Base-by-base conservation (phyloP, 2,888 invertebrate species). In the Conomelus anceps region DNA sequence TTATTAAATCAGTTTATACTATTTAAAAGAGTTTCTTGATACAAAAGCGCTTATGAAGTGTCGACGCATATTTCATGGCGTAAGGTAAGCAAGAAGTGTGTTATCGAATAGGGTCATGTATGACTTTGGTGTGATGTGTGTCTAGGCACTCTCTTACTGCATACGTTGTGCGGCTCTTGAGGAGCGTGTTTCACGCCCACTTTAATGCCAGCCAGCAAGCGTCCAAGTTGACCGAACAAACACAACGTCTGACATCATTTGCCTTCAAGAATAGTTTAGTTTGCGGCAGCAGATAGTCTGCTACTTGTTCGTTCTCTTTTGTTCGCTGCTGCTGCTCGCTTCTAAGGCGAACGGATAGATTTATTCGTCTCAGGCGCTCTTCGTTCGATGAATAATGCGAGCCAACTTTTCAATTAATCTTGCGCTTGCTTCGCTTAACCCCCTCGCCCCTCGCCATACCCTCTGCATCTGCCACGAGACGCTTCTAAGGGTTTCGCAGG, bases 331-430 rank as follows among this genome's bases (percentile, higher is more conserved):
- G n/a, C 17, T 17, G 34, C 34, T 34, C 11, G 34, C 34, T n/a
- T n/a, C n/a, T 34, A 34, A 34, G 34, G 34, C 34, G 34, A 34
- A 20, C n/a, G 29, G 86, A 23, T 29, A 86, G 86, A 86, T 86
- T 86, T 86, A 86, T 86, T 86, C 86, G 86, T 24, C 63, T 63
- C 34, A 34, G 34, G 34, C 34, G 34, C 63, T 63, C 63, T 26
- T 22, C 22, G 22, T 22, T 86, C 24, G 86, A 26, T 86, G 86
- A 86, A 86, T 86, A 26, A 86, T 86, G 86, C 29, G 26, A 24
- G 63, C 63, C 86, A 86, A 86, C 86, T 86, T 86, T 86, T 86
- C 86, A 86, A 86, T 86, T 86, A 86, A 86, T 86, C 86, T 86
- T 86, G 86, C 63, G 63, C 63, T 63, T n/a, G 63, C 63, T 63